Conservation (phyloP, 2,888 invertebrate species). For the Campoplex nolae region DNA sequence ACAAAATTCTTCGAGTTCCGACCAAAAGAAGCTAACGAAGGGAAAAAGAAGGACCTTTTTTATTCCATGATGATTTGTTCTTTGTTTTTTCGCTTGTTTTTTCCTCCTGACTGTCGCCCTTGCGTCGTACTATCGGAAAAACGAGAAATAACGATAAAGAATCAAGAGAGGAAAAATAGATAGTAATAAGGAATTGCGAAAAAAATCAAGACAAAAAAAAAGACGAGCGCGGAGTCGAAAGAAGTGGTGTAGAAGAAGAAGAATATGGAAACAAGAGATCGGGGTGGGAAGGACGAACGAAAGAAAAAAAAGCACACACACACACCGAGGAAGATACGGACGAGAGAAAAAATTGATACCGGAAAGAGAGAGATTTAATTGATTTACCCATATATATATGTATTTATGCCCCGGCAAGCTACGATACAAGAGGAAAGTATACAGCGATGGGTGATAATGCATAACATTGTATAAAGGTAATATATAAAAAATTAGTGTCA, state of each 20-base stretch:
- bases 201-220: background rate
- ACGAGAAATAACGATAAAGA: slow-evolving; percentile 22
- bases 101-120: slow-evolving; percentile 46
- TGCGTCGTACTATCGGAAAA: slow-evolving; percentile 29
- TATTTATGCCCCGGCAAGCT: too few species aligned
- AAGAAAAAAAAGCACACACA: too few species aligned
- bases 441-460: too few species aligned
- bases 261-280: too few species aligned
- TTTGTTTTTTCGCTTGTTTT: slow-evolving; percentile 8
- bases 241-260: too few species aligned
- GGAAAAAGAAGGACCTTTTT: background rate
- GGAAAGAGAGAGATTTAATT: background rate
- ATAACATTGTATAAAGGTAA: too few species aligned
- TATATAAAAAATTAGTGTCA: too few species aligned
- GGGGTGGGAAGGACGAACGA: too few species aligned
- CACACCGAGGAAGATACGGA: background rate
- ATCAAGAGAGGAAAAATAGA: background rate
- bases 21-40: too few species aligned
- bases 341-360: background rate
- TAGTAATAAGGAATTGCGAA: background rate
- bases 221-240: background rate
- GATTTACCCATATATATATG: too few species aligned
- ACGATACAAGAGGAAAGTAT: too few species aligned
- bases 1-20: too few species aligned
- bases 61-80: background rate